phyloP scores from a whole-genome alignment of 2,113 vertebrate genomes.

The Bagarius yarrelli region DNA sequence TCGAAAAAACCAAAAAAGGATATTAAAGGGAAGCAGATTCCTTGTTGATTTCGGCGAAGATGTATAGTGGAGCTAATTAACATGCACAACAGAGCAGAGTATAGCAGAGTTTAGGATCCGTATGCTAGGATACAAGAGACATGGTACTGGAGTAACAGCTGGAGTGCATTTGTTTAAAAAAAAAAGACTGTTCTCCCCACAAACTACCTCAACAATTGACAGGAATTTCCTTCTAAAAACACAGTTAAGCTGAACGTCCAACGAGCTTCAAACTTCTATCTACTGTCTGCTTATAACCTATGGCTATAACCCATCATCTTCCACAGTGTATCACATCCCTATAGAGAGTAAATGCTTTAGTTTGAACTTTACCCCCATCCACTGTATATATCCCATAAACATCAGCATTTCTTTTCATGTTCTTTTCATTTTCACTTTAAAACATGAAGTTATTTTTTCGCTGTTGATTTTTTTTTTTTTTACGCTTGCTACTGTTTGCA shows the following conservation, averaged over 20 bases:
- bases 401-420: neutral
- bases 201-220: neutral
- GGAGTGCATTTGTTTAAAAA: conserved; percentile 21
- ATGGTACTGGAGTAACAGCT: neutral
- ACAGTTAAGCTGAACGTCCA: neutral
- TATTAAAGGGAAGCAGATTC: neutral
- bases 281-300: neutral
- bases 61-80: conserved; percentile 6
- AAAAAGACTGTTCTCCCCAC: conserved; percentile 6
- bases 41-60: conserved; percentile 6
- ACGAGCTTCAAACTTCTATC: neutral
- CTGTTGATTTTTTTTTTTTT: neutral
- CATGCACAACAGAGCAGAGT: neutral
- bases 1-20: neutral
- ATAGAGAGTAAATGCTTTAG: neutral
- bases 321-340: neutral
- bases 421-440: neutral
- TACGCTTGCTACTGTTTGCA: neutral
- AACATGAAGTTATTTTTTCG: neutral
- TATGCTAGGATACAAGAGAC: conserved; percentile 24
- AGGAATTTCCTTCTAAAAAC: neutral
- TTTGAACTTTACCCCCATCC: neutral
- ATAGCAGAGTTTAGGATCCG: conserved; percentile 24
- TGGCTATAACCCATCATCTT: neutral
- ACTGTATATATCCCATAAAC: neutral